These are phyloP conservation scores for Acronicta psi DNA, from an alignment of 2,888 invertebrate genomes.

Conservation along the genomic window DNA sequence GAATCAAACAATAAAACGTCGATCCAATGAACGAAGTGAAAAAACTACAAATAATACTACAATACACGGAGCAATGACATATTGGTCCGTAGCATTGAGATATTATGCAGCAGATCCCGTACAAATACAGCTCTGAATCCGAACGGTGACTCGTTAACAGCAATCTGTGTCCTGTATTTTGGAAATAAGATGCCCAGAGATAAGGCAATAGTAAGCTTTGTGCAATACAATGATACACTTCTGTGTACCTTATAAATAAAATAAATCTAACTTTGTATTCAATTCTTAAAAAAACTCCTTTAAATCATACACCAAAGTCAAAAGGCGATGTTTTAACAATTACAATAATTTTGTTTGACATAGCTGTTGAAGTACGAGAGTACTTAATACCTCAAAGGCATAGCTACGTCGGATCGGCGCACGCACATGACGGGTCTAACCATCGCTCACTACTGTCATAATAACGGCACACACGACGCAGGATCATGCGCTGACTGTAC, in stretches of 20 bases:
- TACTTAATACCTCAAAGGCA: neutral
- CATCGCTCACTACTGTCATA: constrained; percentile 50
- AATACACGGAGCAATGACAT: constrained; percentile 40
- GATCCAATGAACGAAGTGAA: neutral
- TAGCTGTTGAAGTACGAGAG: neutral
- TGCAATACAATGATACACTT: no score
- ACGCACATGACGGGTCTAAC: constrained; percentile 38
- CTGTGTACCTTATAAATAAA: no score
- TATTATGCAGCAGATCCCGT: neutral
- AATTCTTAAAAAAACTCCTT: no score
- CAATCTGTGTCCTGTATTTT: no score
- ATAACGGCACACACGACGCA: constrained; percentile 41
- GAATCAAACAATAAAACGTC: no score
- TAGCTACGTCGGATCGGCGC: constrained; percentile 20
- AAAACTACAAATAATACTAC: constrained; percentile 2
- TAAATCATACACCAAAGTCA: neutral
- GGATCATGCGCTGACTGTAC: constrained; percentile 27
- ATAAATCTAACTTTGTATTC: no score
- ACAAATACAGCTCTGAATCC: neutral
- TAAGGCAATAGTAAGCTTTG: no score
- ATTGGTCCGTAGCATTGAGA: neutral
- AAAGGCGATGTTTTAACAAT: no score
- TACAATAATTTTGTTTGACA: no score
- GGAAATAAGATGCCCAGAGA: no score
- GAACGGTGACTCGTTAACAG: no score